Evolutionary conservation across 2,797 vertebrate genomes (phyloP), one percentile per base, ranked within the genome.

Genomic region (Artibeus jamaicensis): DNA sequence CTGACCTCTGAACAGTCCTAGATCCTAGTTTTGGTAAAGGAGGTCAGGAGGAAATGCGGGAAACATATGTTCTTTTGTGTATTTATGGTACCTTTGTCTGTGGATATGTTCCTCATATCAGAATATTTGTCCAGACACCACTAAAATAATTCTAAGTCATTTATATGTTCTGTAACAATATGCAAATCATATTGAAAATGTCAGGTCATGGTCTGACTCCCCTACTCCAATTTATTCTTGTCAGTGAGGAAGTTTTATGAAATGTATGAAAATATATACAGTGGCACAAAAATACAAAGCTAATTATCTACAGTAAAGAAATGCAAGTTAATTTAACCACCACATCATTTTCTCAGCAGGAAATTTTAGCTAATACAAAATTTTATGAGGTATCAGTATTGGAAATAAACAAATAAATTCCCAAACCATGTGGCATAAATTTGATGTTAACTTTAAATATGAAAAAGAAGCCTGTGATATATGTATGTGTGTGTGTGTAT

Each of bases 301-400:
- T 88, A 89, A 95, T 71, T 95, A 96, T 91, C 53, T 70, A 37
- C 37, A 73, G 12, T 89, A 89, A 70, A 93, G 42, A 93, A 82
- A 93, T 93, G 50, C 32, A 96, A 96, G 95, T 94, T 86, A 91
- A 93, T 5, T 88, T 94, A 83, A 67, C 73, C 0, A 9, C 44
- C 14, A 89, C 92, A 94, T 97, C 94, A 74, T 71, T 96, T 96
- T 96, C 94, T 59, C 92, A 94, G 95, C 92, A 98, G 86, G 78
- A 94, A 48, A 83, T 59, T 88, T 55, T 96, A 97, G 14, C 42
- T 96, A 89, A 90, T 37, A 96, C 95, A 62, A 97, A 96, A 96
- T 98, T 98, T 97, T 98, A 97, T 97, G 79, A 97, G 65, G 18
- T 82, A 89, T 59, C 98, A 98, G 73, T 78, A 93, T 16, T 11